Conservation (phyloP, 2,888 invertebrate genomes). For the Cremastinae sp. region DNA sequence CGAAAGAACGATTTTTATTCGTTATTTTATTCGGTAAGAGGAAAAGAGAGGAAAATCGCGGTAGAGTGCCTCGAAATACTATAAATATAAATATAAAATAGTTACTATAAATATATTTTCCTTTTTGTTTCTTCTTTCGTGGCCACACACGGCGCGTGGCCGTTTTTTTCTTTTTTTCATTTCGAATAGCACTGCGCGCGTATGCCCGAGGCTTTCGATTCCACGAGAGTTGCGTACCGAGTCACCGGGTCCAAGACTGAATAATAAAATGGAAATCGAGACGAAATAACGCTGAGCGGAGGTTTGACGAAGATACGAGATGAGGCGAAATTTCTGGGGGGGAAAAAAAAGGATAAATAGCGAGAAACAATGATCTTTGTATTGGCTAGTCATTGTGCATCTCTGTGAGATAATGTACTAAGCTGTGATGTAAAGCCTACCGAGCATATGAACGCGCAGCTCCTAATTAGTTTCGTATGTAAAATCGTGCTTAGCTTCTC, state of each 20-base stretch:
- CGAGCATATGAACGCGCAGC: constrained; percentile 77
- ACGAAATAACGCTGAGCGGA: background rate
- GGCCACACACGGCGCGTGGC: constrained; percentile 49
- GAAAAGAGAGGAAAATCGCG: constrained; percentile 34
- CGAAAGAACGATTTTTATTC: constrained; percentile 20
- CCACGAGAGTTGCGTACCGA: constrained; percentile 66
- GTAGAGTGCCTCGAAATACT: constrained; percentile 65
- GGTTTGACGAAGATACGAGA: constrained; percentile 4
- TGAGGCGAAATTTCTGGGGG: constrained; percentile 3
- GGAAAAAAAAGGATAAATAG: constrained; percentile 11
- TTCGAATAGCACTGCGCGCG: constrained; percentile 68
- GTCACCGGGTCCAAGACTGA: constrained; percentile 74
- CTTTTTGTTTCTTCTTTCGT: constrained; percentile 36
- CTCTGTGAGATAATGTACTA: constrained; percentile 77
- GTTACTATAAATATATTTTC: constrained; percentile 20
- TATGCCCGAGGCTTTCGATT: constrained; percentile 76
- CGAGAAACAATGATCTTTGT: constrained; percentile 74
- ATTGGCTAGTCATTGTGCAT: constrained; percentile 79
- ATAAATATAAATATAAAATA: constrained; percentile 14
- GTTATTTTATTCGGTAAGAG: constrained; percentile 2
- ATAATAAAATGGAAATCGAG: background rate
- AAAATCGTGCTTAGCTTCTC: constrained; percentile 37
- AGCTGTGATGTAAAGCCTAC: constrained; percentile 79
- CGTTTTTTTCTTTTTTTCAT: constrained; percentile 62
- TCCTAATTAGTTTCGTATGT: constrained; percentile 72